A percentile compares a stretch with the other conserved stretches of the same genome.
Conservation (phyloP, 1,140 invertebrate species). For the Sogatella furcifera region DNA sequence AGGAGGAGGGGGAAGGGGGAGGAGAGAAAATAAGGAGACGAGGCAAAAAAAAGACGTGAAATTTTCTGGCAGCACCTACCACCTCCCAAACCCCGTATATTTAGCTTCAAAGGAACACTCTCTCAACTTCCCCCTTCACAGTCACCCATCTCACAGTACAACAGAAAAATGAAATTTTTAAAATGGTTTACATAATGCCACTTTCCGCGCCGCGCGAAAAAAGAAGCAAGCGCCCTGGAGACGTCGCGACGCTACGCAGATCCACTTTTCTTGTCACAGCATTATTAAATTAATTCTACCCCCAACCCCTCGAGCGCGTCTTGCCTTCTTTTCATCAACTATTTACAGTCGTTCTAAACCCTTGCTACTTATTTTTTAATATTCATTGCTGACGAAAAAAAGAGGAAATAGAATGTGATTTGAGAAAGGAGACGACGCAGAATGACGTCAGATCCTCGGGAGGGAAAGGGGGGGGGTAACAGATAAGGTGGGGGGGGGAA, state of each 20-base stretch:
- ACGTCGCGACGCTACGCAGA: too few relatives aligned
- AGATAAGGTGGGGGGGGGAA: too few relatives aligned
- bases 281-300: not conserved
- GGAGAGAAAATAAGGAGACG: too few relatives aligned
- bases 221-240: not conserved
- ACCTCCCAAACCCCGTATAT: too few relatives aligned
- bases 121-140: not conserved
- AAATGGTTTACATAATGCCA: slow-evolving; percentile 24
- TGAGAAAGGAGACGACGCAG: too few relatives aligned
- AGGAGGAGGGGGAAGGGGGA: too few relatives aligned
- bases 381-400: slow-evolving; percentile 3
- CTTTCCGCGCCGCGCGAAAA: slow-evolving; percentile 7
- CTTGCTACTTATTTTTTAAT: slow-evolving; percentile 15
- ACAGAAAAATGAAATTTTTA: slow-evolving; percentile 22
- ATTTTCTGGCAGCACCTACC: too few relatives aligned
- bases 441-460: too few relatives aligned
- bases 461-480: too few relatives aligned
- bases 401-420: too few relatives aligned
- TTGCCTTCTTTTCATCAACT: slow-evolving; percentile 8
- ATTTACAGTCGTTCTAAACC: slow-evolving; percentile 15
- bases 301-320: not conserved
- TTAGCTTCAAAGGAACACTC: not conserved
- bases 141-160: not conserved
- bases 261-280: too few relatives aligned
- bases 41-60: too few relatives aligned